Base-by-base conservation (phyloP, 2,888 invertebrate species). In the Drosophila borborema region DNA sequence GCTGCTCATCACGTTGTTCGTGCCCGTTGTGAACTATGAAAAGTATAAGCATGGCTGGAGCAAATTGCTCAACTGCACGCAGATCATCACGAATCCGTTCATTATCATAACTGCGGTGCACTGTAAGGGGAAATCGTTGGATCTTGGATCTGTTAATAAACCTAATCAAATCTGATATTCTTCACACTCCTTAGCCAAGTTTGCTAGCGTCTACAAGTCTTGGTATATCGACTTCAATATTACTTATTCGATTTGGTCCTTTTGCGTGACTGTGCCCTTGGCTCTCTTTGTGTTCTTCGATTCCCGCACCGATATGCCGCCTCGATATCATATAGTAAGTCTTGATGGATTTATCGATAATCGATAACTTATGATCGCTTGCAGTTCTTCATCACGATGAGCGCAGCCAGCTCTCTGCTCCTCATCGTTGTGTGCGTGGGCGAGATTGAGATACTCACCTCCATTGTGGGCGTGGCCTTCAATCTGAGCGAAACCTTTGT, bases 21-120 rank as follows among this genome's bases (percentile, higher is more conserved):
- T 92, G 45, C 92, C 92, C 0, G 65, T 71, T 8, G 89, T 91
- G 16, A 74, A 91, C 49, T 90, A 83, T 43, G 84, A 81, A 34
- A 14, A n/a, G 31, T 65, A 79, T 10, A 85, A 87, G 45, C 91
- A 91, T 46, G 91, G 92, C 10, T 92, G 92, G 92, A 83, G 89
- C 48, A 92, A 92, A 67, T 36, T 92, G 43, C 79, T 91, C 48
- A 91, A 91, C 56, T 89, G 86, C 23, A n/a, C 77, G 0, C 91
- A 92, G 64, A 63, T 91, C 2, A 36, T 89, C 0, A 67, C 68
- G 8, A 75, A 78, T 51, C 90, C 92, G 0, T 69, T 89, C 14
- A 9, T 79, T 0, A 20, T 79, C 16, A 46, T 80, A 0, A 34
- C 65, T 0, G 58, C 71, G 0, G 23, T 71, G 1, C 63, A 86